phyloP scores from a whole-genome alignment of 2,888 invertebrate genomes.

The Nymphalis urticae region DNA sequence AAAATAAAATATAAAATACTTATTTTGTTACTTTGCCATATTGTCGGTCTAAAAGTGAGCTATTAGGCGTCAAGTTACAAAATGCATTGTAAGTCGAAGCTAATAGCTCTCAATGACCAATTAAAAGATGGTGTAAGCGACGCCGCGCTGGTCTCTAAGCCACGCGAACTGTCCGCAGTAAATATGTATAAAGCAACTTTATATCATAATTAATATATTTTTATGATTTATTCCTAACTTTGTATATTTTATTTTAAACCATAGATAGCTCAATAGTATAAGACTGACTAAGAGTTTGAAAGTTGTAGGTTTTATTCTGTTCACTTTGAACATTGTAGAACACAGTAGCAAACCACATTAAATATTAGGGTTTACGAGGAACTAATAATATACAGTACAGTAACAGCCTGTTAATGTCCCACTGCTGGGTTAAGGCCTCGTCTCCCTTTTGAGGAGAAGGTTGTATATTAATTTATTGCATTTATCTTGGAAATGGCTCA shows the following conservation, averaged over 20 bases:
- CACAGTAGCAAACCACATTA: too few species aligned
- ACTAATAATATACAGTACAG: too few species aligned
- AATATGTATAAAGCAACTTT: slow-evolving; percentile 14
- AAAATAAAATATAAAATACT: not conserved
- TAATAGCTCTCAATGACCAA: slow-evolving; percentile 48
- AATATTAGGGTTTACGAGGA: too few species aligned
- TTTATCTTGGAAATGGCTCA: too few species aligned
- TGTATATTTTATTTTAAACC: not conserved
- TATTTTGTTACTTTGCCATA: not conserved
- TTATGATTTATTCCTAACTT: not conserved
- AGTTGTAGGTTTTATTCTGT: too few species aligned
- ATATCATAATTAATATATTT: slow-evolving; percentile 7
- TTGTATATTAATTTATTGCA: too few species aligned
- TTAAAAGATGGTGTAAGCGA: slow-evolving; percentile 41
- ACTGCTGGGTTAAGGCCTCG: too few species aligned
- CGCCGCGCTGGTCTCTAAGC: not conserved
- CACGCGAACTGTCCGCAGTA: slow-evolving; percentile 15
- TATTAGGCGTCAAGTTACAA: slow-evolving; percentile 25
- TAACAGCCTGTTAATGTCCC: too few species aligned
- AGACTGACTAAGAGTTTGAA: too few species aligned
- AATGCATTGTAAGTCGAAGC: slow-evolving; percentile 48
- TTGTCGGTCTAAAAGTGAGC: not conserved
- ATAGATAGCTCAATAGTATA: not conserved
- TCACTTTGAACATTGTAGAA: too few species aligned
- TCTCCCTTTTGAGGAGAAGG: too few species aligned